Base-by-base conservation (phyloP, 2,888 invertebrate species). In the Patella caerulea region DNA sequence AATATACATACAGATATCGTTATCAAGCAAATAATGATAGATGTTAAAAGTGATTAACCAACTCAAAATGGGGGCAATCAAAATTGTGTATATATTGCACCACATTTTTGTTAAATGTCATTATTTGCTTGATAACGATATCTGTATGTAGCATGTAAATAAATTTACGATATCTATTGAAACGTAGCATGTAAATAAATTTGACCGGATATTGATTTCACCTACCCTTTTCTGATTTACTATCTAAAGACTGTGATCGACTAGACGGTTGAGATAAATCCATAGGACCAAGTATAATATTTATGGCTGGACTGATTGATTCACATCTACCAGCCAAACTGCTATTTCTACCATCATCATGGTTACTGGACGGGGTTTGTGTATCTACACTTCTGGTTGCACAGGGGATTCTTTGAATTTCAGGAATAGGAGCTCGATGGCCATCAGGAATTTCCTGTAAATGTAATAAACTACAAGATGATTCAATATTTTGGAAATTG, bases 381-480 rank as follows among this genome's bases (percentile, higher is more conserved):
- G 96, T 96, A 91, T 96, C 95, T 79, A 96, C 95, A 78, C 95
- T 95, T 81, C 96, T 94, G 74, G 93, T 94, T 15, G 24, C 12
- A 71, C 85, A 84, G 81, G 85, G 86, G 34, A 93, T 92, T 24
- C 84, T 81, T 83, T 95, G 93, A 24, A 84, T 72, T 88, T 96
- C 96, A 7, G 96, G 95, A 79, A 96, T 93, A 4, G 96, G 96
- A 15, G 96, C 96, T 81, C 96, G 93, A 90, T 96, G 96, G 17
- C 96, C 96, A 92, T 96, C 96, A 3, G 96, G 96, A 78, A 95
- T 94, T 92, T 95, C 94, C 71, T 92, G 92, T 85, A 73, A 34
- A 45, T 45, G 9, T 45, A 45, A 45, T 45, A 45, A 45, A 45
- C 45, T 45, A 45, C 9, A 7, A 7, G 9, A 45, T 45, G 9